A percentile compares a stretch with the other conserved stretches of the same genome.
These are phyloP conservation scores for Tetranychus urticae DNA, from an alignment of 1,140 invertebrate genomes.

Conservation along the genomic window DNA sequence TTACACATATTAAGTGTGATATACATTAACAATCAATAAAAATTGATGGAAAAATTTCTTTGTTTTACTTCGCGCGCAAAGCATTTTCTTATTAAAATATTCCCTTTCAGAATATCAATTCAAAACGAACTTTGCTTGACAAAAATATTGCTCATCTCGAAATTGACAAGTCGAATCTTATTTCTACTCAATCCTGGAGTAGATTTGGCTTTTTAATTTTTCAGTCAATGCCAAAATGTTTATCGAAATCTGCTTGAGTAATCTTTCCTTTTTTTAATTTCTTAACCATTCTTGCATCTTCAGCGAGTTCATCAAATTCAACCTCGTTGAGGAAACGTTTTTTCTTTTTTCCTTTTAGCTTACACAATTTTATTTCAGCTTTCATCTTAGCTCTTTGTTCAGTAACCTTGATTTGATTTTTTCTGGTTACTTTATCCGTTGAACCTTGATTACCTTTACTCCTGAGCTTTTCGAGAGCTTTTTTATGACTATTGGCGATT, in stretches of 20 bases:
- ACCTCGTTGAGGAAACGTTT: background rate
- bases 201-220: no score
- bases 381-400: constrained; percentile 32
- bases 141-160: no score
- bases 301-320: constrained; percentile 22
- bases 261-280: constrained; percentile 62
- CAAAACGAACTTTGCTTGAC: no score
- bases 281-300: constrained; percentile 58
- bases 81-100: no score
- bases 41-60: no score
- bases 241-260: constrained; percentile 5
- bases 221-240: constrained; percentile 7
- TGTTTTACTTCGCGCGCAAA: no score
- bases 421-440: constrained; percentile 4
- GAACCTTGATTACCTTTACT: background rate
- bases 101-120: no score
- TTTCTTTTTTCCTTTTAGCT: constrained; percentile 2
- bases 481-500: constrained; percentile 35
- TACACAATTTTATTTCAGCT: background rate
- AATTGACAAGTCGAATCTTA: no score
- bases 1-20: no score
- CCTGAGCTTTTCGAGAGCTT: constrained; percentile 20
- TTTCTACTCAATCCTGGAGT: no score
- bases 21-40: no score
- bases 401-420: constrained; percentile 42